Percentiles rank a stretch among this genome's conserved stretches.
phyloP scores from a whole-genome alignment of 2,113 vertebrate species.

The Piprites chloris region DNA sequence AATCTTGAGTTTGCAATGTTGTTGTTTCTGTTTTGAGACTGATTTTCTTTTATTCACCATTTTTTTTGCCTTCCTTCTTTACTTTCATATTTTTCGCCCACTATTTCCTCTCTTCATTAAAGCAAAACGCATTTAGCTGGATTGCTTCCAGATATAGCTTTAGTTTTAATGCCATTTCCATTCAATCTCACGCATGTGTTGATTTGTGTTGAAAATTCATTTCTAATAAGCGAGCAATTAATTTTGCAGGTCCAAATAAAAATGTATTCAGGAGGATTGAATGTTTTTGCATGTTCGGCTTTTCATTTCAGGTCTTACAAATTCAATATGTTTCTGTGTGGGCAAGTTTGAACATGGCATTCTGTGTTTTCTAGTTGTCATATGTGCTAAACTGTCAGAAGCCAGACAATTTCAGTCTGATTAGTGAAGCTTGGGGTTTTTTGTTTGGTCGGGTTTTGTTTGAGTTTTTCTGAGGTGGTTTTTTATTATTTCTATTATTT shows the following conservation, averaged over 20 bases:
- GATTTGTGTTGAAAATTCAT: neutral
- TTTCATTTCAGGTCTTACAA: neutral
- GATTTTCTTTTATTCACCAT: neutral
- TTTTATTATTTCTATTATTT: neutral
- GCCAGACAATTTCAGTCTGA: neutral
- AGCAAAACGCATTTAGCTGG: neutral
- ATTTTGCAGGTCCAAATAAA: neutral
- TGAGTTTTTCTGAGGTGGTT: neutral
- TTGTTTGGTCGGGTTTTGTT: too few species aligned
- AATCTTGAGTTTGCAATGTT: neutral
- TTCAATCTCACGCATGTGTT: neutral
- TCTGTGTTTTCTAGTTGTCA: neutral
- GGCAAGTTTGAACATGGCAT: neutral
- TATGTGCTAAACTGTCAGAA: slow-evolving; percentile 35
- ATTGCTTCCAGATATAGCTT: neutral
- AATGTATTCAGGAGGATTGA: neutral
- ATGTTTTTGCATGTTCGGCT: neutral
- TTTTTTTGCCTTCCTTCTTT: neutral
- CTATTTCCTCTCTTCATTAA: neutral
- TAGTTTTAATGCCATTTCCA: neutral
- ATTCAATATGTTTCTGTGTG: neutral
- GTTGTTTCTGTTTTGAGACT: neutral
- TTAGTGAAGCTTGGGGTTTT: neutral
- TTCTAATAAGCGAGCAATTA: neutral
- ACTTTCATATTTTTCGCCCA: neutral